Evolutionary conservation across 2,113 vertebrate genomes (phyloP).

Genomic region (Antennarius striatus): DNA sequence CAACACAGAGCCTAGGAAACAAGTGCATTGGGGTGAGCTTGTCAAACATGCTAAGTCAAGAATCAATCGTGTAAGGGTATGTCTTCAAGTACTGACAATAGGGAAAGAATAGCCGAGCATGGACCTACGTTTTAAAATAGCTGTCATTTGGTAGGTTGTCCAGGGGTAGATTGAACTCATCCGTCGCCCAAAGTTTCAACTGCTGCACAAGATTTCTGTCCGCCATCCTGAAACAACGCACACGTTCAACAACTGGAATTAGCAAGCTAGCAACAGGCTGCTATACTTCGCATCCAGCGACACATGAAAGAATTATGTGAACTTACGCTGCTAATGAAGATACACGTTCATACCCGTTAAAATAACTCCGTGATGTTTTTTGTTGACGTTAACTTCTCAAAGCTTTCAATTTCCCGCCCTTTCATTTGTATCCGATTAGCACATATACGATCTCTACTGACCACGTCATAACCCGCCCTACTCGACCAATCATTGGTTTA

Average conservation of each 20-base stretch:
- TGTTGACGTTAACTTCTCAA: background rate
- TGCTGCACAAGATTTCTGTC: conserved; percentile 66
- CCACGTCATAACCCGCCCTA: too few species aligned
- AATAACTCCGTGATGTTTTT: background rate
- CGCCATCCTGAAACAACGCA: conserved; percentile 52
- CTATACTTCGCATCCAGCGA: too few species aligned
- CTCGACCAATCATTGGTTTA: too few species aligned
- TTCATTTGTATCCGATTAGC: conserved; percentile 29
- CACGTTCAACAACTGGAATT: background rate
- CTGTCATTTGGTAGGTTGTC: conserved; percentile 70
- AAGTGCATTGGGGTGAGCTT: background rate
- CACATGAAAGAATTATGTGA: background rate
- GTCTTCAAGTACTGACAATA: too few species aligned
- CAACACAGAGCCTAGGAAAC: conserved; percentile 75
- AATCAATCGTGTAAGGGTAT: too few species aligned
- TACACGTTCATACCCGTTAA: background rate
- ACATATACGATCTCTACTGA: too few species aligned
- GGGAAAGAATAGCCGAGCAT: background rate
- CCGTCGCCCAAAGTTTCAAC: conserved; percentile 76
- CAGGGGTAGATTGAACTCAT: conserved; percentile 71
- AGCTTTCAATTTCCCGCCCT: conserved; percentile 62
- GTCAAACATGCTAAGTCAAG: background rate
- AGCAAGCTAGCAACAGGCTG: background rate
- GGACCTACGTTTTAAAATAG: conserved; percentile 77
- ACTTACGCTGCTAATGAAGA: background rate